Percentiles rank a stretch among this genome's conserved stretches.
phyloP scores from a whole-genome alignment of 2,888 invertebrate genomes.

The Lissonota sp. region DNA sequence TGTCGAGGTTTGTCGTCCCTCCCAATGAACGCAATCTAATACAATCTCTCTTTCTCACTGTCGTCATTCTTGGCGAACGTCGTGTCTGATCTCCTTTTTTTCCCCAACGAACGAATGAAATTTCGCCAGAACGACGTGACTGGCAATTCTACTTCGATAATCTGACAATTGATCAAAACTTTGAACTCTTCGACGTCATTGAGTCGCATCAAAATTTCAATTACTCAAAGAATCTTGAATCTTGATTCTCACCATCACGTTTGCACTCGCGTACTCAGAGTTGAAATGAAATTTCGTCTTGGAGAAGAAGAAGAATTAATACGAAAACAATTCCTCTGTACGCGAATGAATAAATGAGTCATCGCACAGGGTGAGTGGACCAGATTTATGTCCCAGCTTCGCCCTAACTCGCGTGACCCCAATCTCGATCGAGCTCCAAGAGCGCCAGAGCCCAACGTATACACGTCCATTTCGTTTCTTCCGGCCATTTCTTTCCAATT shows the following conservation, averaged over 20 bases:
- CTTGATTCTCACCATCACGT: too few relatives aligned
- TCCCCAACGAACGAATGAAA: not conserved
- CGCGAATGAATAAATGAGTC: not conserved
- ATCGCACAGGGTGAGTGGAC: not conserved
- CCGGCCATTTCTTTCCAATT: conserved; percentile 59
- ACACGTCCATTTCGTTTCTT: conserved; percentile 59
- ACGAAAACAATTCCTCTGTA: not conserved
- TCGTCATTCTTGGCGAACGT: not conserved
- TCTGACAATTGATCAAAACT: too few relatives aligned
- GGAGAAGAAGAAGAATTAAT: not conserved
- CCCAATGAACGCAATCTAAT: conserved; percentile 23
- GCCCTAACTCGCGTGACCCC: conserved; percentile 29
- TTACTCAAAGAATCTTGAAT: not conserved
- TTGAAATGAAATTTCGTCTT: too few relatives aligned
- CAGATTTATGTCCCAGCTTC: conserved; percentile 28
- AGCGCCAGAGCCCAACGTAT: conserved; percentile 32
- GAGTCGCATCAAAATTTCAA: not conserved
- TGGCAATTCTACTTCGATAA: not conserved
- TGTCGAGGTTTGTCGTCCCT: not conserved
- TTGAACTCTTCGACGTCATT: not conserved
- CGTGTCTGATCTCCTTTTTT: not conserved
- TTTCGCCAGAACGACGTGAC: not conserved
- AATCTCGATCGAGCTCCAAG: conserved; percentile 51
- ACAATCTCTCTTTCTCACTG: conserved; percentile 21
- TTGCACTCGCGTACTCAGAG: too few relatives aligned